Evolutionary conservation across 64 coral and sea anemone genomes (phyloP), one percentile per base, ranked within the genome.

Genomic region (Porites lutea): DNA sequence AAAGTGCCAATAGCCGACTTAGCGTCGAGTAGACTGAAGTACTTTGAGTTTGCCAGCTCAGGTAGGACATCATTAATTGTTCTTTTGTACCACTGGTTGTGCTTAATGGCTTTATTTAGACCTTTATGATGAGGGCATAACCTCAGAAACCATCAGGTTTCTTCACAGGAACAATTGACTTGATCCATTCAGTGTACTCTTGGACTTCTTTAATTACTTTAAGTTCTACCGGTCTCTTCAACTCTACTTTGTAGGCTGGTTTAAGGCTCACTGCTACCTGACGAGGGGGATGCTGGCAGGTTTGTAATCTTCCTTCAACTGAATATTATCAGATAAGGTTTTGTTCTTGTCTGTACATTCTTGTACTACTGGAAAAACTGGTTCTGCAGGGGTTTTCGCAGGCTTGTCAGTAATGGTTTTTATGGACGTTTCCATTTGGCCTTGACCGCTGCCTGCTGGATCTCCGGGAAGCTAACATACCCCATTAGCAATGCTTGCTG

Each of bases 251-350:
- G 15, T 88, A 93, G 46, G 75, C 82, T 58, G 62, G 59, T 64
- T 93, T 85, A 58, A 71, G 45, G 57, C 87, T 85, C 46, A 93
- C 75, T 45, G 78, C 67, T 54, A 91, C 89, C 22, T 83, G 62
- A 22, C 49, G 51, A 2, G 65, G 89, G 0, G 83, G 82, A 55
- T 87, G 83, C 62, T 87, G 3, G 79, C 82, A 48, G 71, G 83
- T 43, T 71, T 58, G 74, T 78, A 51, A 48, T 55, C 64, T 14
- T 87, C 49, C 15, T 93, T 74, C 13, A 93, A 74, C 75, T 93
- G 82, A 46, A 93, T 93, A 62, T 86, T 60, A 14, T 79, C 52
- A 1, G 72, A 72, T 69, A 77, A 16, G 18, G 74, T 77, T 53
- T 52, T 77, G 3, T 52, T 77, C 44, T 18, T 46, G 9, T 77